These are phyloP conservation scores for Tragelaphus strepsiceros DNA, from an alignment of 2,113 vertebrate species.

Conservation along the genomic window DNA sequence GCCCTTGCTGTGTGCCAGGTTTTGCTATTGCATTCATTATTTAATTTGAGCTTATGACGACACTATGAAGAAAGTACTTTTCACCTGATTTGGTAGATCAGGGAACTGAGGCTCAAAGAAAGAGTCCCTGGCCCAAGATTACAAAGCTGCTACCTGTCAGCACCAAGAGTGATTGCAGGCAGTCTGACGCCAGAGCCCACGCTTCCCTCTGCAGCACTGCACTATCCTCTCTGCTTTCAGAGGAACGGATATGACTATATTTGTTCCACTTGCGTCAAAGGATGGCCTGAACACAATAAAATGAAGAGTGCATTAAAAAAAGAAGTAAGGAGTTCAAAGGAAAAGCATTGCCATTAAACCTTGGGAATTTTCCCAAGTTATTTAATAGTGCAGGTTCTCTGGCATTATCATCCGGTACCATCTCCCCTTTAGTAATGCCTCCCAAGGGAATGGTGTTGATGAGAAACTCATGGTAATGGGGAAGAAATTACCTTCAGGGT, in stretches of 20 bases:
- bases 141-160: constrained; percentile 19
- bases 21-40: background rate
- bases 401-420: constrained; percentile 19
- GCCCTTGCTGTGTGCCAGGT: background rate
- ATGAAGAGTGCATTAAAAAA: constrained; percentile 37
- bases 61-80: background rate
- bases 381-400: constrained; percentile 43
- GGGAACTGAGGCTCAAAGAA: background rate
- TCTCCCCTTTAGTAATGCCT: background rate
- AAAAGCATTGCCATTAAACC: constrained; percentile 38
- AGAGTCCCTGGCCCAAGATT: background rate
- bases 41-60: background rate
- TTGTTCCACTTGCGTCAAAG: constrained; percentile 62
- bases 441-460: constrained; percentile 1
- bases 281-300: constrained; percentile 51
- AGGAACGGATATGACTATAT: constrained; percentile 52
- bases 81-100: background rate
- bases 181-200: background rate
- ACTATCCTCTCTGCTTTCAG: constrained; percentile 3
- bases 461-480: constrained; percentile 19
- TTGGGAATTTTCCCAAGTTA: constrained; percentile 48
- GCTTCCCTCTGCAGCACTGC: background rate
- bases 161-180: background rate
- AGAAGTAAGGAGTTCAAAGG: constrained; percentile 41
- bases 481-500: constrained; percentile 24